Conservation (phyloP, 2,888 invertebrate genomes). For the Cephonodes hylas region DNA sequence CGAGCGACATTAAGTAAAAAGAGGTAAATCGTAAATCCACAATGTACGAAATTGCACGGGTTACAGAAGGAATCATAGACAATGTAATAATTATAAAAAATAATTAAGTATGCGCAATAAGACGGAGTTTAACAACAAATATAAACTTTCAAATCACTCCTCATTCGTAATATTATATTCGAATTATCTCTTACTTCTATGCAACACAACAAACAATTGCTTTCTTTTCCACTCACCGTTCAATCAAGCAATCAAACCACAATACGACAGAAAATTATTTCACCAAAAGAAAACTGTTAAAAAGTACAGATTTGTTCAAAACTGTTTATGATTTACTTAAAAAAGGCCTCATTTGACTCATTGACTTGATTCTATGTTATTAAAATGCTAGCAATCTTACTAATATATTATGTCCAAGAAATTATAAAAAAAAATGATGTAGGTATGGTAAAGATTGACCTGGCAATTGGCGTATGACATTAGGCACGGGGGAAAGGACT, state of each 20-base stretch:
- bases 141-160: constrained; percentile 5
- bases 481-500: too few relatives aligned
- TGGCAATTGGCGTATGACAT: too few relatives aligned
- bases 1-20: constrained; percentile 7
- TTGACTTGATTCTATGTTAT: too few relatives aligned
- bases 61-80: neutral
- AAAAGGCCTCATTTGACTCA: too few relatives aligned
- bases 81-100: constrained; percentile 2
- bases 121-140: neutral
- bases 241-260: neutral
- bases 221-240: neutral
- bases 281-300: neutral
- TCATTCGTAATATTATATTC: neutral
- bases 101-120: constrained; percentile 1
- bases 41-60: neutral
- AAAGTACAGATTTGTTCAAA: too few relatives aligned
- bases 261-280: neutral
- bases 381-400: too few relatives aligned
- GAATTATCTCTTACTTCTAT: neutral
- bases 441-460: too few relatives aligned
- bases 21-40: constrained; percentile 9
- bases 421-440: too few relatives aligned
- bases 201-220: neutral
- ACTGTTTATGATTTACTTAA: too few relatives aligned
- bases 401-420: too few relatives aligned